Evolutionary conservation across 2,113 vertebrate genomes (phyloP).

Genomic region (Columba janthina): DNA sequence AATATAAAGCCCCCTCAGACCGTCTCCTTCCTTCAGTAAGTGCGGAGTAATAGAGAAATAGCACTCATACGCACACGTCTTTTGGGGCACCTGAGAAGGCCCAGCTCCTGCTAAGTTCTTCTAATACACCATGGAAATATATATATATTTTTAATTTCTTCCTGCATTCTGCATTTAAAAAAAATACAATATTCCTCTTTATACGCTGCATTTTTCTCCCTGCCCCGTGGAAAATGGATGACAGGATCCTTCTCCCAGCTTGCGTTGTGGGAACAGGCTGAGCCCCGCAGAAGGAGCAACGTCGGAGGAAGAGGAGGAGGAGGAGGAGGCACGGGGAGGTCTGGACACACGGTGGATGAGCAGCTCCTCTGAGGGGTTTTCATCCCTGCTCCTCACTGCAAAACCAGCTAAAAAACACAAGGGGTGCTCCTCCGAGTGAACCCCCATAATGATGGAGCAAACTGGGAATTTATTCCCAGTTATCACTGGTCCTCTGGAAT

Average conservation of each 20-base stretch:
- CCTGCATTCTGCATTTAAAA: background rate
- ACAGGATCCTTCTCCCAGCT: slow-evolving; percentile 20
- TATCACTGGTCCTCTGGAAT: background rate
- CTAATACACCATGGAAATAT: slow-evolving; percentile 36
- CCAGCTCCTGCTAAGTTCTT: slow-evolving; percentile 33
- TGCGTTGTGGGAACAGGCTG: background rate
- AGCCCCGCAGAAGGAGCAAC: background rate
- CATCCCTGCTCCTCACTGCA: background rate
- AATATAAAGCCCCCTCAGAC: slow-evolving; percentile 29
- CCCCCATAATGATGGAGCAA: background rate
- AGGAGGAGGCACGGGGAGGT: background rate
- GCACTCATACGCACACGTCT: background rate
- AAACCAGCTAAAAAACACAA: background rate
- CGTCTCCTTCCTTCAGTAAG: slow-evolving; percentile 55
- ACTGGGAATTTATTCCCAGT: slow-evolving; percentile 30
- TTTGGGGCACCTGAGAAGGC: slow-evolving; percentile 10
- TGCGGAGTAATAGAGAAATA: slow-evolving; percentile 48
- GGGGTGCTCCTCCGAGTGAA: background rate
- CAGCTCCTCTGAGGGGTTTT: background rate
- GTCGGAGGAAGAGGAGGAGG: background rate
- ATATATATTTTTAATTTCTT: slow-evolving; percentile 49
- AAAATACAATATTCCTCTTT: background rate
- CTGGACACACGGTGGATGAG: accelerated
- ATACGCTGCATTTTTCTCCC: background rate
- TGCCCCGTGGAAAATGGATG: slow-evolving; percentile 24